Evolutionary conservation across 2,888 invertebrate genomes (phyloP), one percentile per base, ranked within the genome.

Genomic region (Diabrotica balteata): DNA sequence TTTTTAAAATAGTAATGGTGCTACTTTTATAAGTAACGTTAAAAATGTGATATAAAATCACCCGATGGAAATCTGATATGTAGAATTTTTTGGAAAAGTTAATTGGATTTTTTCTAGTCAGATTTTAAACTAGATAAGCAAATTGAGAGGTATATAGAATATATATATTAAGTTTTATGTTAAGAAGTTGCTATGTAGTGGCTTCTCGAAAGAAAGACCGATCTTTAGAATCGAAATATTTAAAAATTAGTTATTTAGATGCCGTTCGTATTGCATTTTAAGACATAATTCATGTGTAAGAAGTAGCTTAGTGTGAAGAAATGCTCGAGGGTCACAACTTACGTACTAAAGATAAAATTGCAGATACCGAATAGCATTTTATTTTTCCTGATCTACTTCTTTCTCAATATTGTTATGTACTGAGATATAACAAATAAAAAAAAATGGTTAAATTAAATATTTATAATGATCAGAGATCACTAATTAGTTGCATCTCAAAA

Each of bases 1-100:
- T 68, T 70, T 66, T 68, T 61, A 59, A 68, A 69, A 73, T 32
- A 47, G 51, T 64, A 66, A 74, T 78, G 77, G 77, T 78, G 78
- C 78, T 77, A 77, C 71, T 74, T 71, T 72, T 71, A 69, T 68
- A 69, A 68, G 63, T 65, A 66, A 70, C 64, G 53, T 65, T 69
- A 69, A 71, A n/a, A 73, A 73, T 71, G 71, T 73, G 73, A 71
- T 71, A 73, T 73, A 69, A 71, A 69, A 67, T 66, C 54, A 51
- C 64, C 68, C 62, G 43, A 50, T 49, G 57, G 69, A 66, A 69
- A 59, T 66, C 66, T 67, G 51, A 43, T 64, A 61, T 50, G 44
- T 52, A 59, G 68, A 69, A 67, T 69, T 66, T 32, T 62, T 63
- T 59, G 59, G 47, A 65, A 67, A 60, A 47, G 59, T 66, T 45